Conservation (phyloP, 1,140 invertebrate species). For the Phthorimaea operculella region DNA sequence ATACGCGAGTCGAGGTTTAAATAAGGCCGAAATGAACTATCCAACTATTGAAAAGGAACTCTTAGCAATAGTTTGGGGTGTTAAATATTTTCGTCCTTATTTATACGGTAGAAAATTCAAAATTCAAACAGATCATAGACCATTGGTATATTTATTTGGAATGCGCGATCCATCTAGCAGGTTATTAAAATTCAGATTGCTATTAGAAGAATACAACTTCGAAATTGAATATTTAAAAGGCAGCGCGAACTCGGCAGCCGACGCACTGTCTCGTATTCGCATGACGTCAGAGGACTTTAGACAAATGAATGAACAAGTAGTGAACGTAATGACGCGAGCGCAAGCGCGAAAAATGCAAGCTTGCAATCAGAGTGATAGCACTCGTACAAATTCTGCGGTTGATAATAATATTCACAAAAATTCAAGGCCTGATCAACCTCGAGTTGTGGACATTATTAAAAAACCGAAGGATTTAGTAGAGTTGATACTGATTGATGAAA, state of each 20-base stretch:
- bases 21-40: conserved; percentile 1
- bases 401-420: background rate
- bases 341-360: too few relatives aligned
- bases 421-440: conserved; percentile 5
- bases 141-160: conserved; percentile 34
- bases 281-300: background rate
- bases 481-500: background rate
- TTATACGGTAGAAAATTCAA: conserved; percentile 39
- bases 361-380: background rate
- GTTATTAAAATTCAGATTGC: conserved; percentile 36
- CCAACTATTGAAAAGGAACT: conserved; percentile 5
- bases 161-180: conserved; percentile 30
- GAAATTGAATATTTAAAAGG: conserved; percentile 29
- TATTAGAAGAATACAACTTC: conserved; percentile 36
- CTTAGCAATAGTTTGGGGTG: conserved; percentile 2
- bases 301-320: background rate
- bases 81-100: conserved; percentile 45
- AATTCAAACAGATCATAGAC: conserved; percentile 45
- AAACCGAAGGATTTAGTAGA: conserved; percentile 2
- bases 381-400: background rate
- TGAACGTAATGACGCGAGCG: background rate
- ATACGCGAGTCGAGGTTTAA: background rate
- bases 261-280: conserved; percentile 4
- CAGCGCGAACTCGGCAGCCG: conserved; percentile 2
- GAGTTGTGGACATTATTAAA: background rate